phyloP scores from a whole-genome alignment of 1,140 invertebrate genomes.

The Polypedilum vanderplanki region DNA sequence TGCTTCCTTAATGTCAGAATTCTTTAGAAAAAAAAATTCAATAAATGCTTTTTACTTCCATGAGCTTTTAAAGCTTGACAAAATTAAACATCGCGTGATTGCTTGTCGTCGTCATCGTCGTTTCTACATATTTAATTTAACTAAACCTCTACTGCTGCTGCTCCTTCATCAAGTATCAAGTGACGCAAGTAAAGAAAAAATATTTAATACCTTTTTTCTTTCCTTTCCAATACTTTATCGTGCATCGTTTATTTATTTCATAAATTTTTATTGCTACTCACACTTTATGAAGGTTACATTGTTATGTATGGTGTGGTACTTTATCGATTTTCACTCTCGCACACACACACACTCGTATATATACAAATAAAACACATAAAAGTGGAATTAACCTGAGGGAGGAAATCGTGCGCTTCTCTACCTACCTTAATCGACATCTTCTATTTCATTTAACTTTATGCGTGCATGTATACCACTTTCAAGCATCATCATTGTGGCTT shows the following conservation, averaged over 20 bases:
- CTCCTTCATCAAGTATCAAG: neutral
- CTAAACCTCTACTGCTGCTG: neutral
- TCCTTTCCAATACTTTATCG: neutral
- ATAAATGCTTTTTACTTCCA: too few relatives aligned
- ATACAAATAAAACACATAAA: neutral
- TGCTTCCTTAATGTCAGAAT: neutral
- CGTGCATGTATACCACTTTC: too few relatives aligned
- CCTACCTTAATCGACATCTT: neutral
- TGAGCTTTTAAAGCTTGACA: neutral
- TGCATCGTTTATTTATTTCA: neutral
- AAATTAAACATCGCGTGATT: constrained; percentile 3
- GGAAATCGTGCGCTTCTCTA: neutral
- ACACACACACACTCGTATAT: neutral
- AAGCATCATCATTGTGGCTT: too few relatives aligned
- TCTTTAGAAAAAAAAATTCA: too few relatives aligned
- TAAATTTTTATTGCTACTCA: constrained; percentile 24
- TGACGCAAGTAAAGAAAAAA: neutral
- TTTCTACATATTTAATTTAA: neutral
- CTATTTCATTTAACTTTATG: neutral
- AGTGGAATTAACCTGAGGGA: neutral
- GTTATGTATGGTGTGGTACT: neutral
- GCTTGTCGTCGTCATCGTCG: neutral
- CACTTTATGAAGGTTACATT: neutral
- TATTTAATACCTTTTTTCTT: neutral
- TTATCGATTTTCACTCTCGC: constrained; percentile 17